Evolutionary conservation across 2,113 vertebrate species (phyloP).

Genomic region (Ammodytes dubius): DNA sequence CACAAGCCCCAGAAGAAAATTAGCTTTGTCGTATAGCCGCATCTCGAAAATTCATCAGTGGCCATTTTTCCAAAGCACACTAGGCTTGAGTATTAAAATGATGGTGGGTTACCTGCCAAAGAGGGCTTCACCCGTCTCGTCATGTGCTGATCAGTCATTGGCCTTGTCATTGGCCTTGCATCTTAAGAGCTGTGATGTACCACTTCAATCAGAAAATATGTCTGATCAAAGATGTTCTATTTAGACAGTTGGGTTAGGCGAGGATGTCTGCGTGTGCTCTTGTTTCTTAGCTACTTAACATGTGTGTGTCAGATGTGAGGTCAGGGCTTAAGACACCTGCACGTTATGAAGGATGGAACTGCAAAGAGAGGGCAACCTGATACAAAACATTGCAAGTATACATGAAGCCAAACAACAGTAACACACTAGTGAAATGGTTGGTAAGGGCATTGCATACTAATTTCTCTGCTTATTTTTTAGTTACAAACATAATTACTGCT

Average conservation of each 20-base stretch:
- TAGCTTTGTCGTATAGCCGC: slow-evolving; percentile 66
- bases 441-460: neutral
- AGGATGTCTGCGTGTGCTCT: neutral
- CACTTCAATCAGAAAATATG: slow-evolving; percentile 43
- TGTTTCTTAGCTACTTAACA: slow-evolving; percentile 15
- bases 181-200: slow-evolving; percentile 33
- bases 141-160: slow-evolving; percentile 43
- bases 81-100: slow-evolving; percentile 45
- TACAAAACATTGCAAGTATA: neutral
- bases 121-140: slow-evolving; percentile 52
- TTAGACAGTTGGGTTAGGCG: slow-evolving; percentile 13
- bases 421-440: neutral
- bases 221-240: slow-evolving; percentile 38
- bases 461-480: neutral
- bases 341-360: neutral
- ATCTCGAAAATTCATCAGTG: slow-evolving; percentile 55
- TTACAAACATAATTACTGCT: too few species aligned
- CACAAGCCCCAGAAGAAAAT: slow-evolving; percentile 63
- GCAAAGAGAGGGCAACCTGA: neutral
- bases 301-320: slow-evolving; percentile 12
- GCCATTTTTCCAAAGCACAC: slow-evolving; percentile 51
- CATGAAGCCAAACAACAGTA: neutral
- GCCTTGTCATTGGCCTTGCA: slow-evolving; percentile 37
- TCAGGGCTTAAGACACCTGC: neutral
- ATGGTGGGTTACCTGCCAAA: slow-evolving; percentile 56